These are phyloP conservation scores for Belgica antarctica DNA, from an alignment of 2,888 invertebrate species.

Conservation along the genomic window DNA sequence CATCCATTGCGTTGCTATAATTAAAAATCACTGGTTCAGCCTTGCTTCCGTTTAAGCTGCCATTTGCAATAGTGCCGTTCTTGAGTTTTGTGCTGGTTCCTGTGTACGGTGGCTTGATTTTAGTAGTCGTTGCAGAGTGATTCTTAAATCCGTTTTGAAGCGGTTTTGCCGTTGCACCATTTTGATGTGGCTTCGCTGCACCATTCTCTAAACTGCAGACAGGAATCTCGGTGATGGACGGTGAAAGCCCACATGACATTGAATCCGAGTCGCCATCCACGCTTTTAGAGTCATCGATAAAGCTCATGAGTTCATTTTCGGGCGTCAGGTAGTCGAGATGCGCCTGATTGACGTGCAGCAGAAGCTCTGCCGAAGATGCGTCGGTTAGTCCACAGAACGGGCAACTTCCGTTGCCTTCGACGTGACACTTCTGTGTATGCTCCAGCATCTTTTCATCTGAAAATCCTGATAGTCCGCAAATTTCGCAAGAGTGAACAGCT, in stretches of 20 bases:
- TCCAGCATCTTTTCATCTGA: slow-evolving; percentile 75
- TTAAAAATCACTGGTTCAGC: slow-evolving; percentile 1
- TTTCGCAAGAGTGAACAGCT: slow-evolving; percentile 67
- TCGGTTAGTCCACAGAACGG: slow-evolving; percentile 78
- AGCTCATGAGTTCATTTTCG: slow-evolving; percentile 72
- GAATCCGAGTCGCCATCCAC: slow-evolving; percentile 61
- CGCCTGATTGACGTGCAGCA: slow-evolving; percentile 78
- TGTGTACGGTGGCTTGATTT: slow-evolving; percentile 44
- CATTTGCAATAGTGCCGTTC: slow-evolving; percentile 10
- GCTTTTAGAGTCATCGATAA: slow-evolving; percentile 69
- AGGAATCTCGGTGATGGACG: slow-evolving; percentile 38
- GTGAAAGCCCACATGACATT: slow-evolving; percentile 60
- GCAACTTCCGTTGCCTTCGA: slow-evolving; percentile 74
- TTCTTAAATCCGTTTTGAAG: background rate
- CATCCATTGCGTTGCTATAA: slow-evolving; percentile 47
- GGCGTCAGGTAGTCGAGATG: slow-evolving; percentile 80
- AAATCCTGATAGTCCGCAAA: slow-evolving; percentile 79
- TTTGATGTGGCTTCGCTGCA: background rate
- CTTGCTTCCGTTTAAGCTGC: background rate
- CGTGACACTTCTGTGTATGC: slow-evolving; percentile 75
- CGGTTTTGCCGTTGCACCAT: slow-evolving; percentile 26
- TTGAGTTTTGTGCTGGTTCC: slow-evolving; percentile 46
- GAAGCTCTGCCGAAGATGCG: slow-evolving; percentile 70
- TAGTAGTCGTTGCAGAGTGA: background rate
- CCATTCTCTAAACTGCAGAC: background rate